These are phyloP conservation scores for Tyrannus savana DNA, from an alignment of 2,113 vertebrate species.

Conservation along the genomic window DNA sequence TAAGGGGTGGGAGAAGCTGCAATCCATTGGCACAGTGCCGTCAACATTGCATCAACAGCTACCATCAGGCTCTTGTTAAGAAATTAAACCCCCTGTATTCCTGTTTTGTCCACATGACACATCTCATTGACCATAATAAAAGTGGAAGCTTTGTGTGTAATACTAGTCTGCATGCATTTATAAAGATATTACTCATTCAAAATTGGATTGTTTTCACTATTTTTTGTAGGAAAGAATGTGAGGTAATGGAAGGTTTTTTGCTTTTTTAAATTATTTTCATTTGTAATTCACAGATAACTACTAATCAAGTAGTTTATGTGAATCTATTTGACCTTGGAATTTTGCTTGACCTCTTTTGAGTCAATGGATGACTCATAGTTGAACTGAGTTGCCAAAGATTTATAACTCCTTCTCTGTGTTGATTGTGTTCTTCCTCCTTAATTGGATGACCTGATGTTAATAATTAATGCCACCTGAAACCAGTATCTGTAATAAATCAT, in stretches of 20 bases:
- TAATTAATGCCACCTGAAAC: conserved; percentile 25
- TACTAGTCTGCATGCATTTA: not conserved
- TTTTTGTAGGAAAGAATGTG: not conserved
- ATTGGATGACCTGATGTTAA: conserved; percentile 14
- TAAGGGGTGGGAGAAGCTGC: not conserved
- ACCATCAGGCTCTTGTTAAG: not conserved
- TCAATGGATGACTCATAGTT: not conserved
- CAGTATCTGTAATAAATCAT: not conserved
- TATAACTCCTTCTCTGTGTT: not conserved
- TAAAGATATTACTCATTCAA: not conserved
- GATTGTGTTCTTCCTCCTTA: not conserved
- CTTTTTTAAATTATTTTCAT: not conserved
- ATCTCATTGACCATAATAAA: not conserved
- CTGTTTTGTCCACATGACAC: fast-evolving
- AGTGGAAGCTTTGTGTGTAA: not conserved
- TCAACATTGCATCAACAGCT: not conserved
- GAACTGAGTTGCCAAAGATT: not conserved
- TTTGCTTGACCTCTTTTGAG: not conserved
- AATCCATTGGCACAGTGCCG: not conserved
- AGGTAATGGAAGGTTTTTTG: fast-evolving
- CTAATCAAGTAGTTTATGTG: not conserved
- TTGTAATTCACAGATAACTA: not conserved
- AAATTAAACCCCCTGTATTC: not conserved
- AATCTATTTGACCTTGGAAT: not conserved
- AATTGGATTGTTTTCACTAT: not conserved